Evolutionary conservation across 1,140 invertebrate genomes (phyloP).

Genomic region (Tetragnatha versicolor): DNA sequence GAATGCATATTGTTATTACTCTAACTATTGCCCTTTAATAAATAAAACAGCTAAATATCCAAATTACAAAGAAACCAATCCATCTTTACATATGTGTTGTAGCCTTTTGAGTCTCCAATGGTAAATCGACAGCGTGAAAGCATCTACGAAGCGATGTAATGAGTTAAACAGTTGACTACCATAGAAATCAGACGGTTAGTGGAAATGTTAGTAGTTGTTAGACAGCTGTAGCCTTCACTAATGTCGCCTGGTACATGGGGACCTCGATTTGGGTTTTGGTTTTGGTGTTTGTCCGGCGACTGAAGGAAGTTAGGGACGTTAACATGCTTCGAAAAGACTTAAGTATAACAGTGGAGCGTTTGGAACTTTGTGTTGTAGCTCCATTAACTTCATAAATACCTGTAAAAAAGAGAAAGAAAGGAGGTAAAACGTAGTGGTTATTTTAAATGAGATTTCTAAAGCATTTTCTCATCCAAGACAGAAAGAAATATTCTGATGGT

Average conservation of each 20-base stretch:
- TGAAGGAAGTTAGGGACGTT: slow-evolving; percentile 1
- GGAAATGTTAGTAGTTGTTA: slow-evolving; percentile 11
- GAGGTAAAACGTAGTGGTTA: background rate
- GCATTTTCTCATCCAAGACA: background rate
- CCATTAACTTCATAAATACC: slow-evolving; percentile 8
- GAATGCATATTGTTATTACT: too few species aligned
- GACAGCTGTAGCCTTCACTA: slow-evolving; percentile 26
- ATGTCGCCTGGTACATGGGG: slow-evolving; percentile 25
- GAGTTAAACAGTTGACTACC: slow-evolving; percentile 2
- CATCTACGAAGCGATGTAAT: slow-evolving; percentile 1
- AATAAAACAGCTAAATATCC: too few species aligned
- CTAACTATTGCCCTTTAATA: too few species aligned
- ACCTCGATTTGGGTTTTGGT: slow-evolving; percentile 32
- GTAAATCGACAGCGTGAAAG: too few species aligned
- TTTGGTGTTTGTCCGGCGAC: slow-evolving; percentile 1
- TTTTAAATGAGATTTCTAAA: background rate
- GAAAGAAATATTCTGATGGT: background rate
- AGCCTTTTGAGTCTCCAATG: too few species aligned
- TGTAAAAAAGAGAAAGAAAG: slow-evolving; percentile 17
- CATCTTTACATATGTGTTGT: too few species aligned
- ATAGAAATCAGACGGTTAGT: background rate
- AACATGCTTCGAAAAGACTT: background rate
- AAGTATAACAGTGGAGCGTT: background rate
- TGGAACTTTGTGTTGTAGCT: background rate
- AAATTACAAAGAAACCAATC: too few species aligned